Evolutionary conservation across 2,113 vertebrate species (phyloP).

Genomic region (Candoia aspera): DNA sequence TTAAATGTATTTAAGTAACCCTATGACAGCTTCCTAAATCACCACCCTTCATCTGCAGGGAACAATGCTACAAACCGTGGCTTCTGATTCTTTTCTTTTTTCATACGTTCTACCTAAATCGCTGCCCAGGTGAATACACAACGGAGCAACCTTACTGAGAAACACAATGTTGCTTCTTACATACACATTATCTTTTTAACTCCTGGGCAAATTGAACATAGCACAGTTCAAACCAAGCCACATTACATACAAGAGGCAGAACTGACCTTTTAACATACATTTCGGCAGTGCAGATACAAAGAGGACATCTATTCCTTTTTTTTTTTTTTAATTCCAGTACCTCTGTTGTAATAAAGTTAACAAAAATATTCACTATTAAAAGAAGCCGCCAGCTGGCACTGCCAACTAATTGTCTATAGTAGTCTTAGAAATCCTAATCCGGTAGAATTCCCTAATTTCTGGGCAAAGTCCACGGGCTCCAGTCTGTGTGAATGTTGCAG

Average conservation of each 20-base stretch:
- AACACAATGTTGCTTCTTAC: slow-evolving; percentile 30
- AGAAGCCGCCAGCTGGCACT: slow-evolving; percentile 74
- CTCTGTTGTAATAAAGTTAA: slow-evolving; percentile 79
- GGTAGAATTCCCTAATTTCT: slow-evolving; percentile 75
- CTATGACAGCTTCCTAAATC: neutral
- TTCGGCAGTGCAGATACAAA: slow-evolving; percentile 69
- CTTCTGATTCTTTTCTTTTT: slow-evolving; percentile 33
- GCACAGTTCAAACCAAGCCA: slow-evolving; percentile 72
- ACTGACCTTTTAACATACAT: slow-evolving; percentile 60
- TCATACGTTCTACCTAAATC: slow-evolving; percentile 56
- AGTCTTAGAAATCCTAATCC: slow-evolving; percentile 76
- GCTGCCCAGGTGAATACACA: slow-evolving; percentile 49
- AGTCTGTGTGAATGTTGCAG: slow-evolving; percentile 46
- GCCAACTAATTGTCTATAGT: slow-evolving; percentile 74
- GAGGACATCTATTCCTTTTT: slow-evolving; percentile 56
- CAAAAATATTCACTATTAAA: slow-evolving; percentile 71
- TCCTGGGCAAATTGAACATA: slow-evolving; percentile 61
- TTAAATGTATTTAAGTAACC: slow-evolving; percentile 33
- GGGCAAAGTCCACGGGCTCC: slow-evolving; percentile 61
- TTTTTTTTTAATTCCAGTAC: slow-evolving; percentile 78
- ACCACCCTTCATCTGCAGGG: slow-evolving; percentile 16
- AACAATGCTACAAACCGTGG: slow-evolving; percentile 23
- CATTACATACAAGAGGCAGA: slow-evolving; percentile 60
- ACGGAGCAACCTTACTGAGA: slow-evolving; percentile 32
- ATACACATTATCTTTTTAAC: slow-evolving; percentile 47